Conservation (phyloP, 2,797 vertebrate genomes). For the Spatula clypeata region DNA sequence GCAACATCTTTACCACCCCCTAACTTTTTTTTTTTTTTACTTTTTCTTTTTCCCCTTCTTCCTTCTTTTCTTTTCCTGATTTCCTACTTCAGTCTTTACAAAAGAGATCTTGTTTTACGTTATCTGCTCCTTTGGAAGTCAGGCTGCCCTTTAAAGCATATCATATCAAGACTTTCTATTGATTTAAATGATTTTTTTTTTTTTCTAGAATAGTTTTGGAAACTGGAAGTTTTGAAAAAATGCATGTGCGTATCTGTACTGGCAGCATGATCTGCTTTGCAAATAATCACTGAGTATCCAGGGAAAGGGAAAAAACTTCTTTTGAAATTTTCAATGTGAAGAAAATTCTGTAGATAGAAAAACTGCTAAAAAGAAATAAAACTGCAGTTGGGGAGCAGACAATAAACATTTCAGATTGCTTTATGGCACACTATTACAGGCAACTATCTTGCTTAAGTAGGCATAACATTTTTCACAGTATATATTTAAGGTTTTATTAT, state of each 20-base stretch:
- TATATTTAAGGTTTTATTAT: slow-evolving; percentile 69
- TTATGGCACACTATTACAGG: slow-evolving; percentile 60
- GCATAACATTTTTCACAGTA: slow-evolving; percentile 72
- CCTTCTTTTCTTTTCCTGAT: not conserved
- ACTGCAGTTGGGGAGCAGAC: slow-evolving; percentile 40
- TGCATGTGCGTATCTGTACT: not conserved
- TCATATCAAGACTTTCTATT: slow-evolving; percentile 11
- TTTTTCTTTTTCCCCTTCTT: not conserved
- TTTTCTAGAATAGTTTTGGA: not conserved
- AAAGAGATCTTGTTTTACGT: slow-evolving; percentile 41
- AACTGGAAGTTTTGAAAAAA: not conserved
- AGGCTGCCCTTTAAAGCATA: slow-evolving; percentile 27
- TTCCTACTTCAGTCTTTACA: slow-evolving; percentile 46
- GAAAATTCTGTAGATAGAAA: slow-evolving; percentile 19
- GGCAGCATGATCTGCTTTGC: not conserved
- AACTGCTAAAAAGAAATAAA: slow-evolving; percentile 57
- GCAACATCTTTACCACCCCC: slow-evolving; percentile 61
- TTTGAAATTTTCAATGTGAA: not conserved
- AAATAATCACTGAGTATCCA: not conserved
- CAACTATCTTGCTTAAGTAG: slow-evolving; percentile 75
- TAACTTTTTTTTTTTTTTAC: not conserved
- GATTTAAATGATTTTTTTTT: not conserved
- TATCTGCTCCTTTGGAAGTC: slow-evolving; percentile 39
- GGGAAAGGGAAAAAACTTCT: not conserved
- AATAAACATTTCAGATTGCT: slow-evolving; percentile 72